These are phyloP conservation scores for Hipparchia semele DNA, from an alignment of 2,888 invertebrate species.

Conservation along the genomic window DNA sequence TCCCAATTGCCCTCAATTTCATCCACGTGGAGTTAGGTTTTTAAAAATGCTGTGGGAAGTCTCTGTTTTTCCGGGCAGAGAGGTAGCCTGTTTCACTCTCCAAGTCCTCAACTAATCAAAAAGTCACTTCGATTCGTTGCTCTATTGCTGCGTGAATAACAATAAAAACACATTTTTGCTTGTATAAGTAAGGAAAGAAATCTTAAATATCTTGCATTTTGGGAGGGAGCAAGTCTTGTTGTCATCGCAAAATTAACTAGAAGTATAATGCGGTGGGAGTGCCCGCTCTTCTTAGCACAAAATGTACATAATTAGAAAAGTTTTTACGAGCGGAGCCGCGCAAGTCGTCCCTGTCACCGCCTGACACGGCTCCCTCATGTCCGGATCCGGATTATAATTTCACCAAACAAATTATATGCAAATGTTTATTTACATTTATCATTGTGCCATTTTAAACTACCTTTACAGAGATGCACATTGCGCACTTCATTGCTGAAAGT, in stretches of 20 bases:
- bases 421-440: slow-evolving; percentile 56
- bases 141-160: too few species aligned
- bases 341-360: slow-evolving; percentile 73
- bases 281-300: slow-evolving; percentile 71
- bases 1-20: too few species aligned
- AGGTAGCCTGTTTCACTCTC: too few species aligned
- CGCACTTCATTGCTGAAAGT: not conserved
- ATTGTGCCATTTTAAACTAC: slow-evolving; percentile 36
- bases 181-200: not conserved
- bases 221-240: slow-evolving; percentile 34
- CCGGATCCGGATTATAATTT: slow-evolving; percentile 73
- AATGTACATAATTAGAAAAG: slow-evolving; percentile 82
- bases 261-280: slow-evolving; percentile 71
- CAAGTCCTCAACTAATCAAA: too few species aligned
- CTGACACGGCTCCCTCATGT: slow-evolving; percentile 69
- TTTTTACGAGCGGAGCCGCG: slow-evolving; percentile 75
- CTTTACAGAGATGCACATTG: too few species aligned
- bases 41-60: too few species aligned
- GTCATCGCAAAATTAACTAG: slow-evolving; percentile 72
- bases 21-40: too few species aligned
- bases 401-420: slow-evolving; percentile 72
- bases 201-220: not conserved
- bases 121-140: too few species aligned
- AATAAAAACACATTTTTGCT: too few species aligned
- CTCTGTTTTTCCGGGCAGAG: too few species aligned